phyloP scores from a whole-genome alignment of 1,140 invertebrate genomes.

The Heterodera schachtii region DNA sequence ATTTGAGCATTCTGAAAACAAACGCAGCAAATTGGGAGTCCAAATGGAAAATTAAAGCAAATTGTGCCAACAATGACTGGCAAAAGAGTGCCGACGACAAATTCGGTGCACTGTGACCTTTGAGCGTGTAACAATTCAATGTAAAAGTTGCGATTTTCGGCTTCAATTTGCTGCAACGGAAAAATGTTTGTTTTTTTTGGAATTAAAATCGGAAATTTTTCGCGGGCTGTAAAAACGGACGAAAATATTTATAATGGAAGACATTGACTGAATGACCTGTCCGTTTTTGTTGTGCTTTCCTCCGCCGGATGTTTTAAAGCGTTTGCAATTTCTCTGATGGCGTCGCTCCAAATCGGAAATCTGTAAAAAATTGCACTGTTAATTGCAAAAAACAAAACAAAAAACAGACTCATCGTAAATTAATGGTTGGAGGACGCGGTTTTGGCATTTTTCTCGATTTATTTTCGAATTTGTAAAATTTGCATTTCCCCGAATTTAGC shows the following conservation, averaged over 20 bases:
- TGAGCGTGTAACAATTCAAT: slow-evolving; percentile 45
- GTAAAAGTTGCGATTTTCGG: slow-evolving; percentile 34
- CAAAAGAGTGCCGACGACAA: slow-evolving; percentile 35
- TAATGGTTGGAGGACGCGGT: no score
- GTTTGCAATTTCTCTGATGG: slow-evolving; percentile 29
- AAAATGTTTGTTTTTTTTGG: no score
- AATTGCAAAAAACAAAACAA: no score
- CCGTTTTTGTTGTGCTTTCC: slow-evolving; percentile 1
- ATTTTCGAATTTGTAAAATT: no score
- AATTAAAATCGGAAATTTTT: no score
- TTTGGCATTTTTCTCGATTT: no score
- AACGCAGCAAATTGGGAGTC: no score
- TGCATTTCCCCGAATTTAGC: no score
- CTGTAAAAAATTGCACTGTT: neutral
- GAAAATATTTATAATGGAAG: no score
- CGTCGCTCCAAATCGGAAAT: slow-evolving; percentile 45
- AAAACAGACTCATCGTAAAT: no score
- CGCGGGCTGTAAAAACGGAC: no score
- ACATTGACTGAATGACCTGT: slow-evolving; percentile 17
- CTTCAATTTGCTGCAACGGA: neutral
- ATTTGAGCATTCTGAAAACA: slow-evolving; percentile 40
- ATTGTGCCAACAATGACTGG: slow-evolving; percentile 42
- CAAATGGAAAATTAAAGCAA: neutral
- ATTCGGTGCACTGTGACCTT: slow-evolving; percentile 36
- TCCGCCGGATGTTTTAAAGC: slow-evolving; percentile 17